Percentiles rank a stretch among this genome's conserved stretches.
Evolutionary conservation across 2,797 vertebrate species (phyloP).

Genomic region (Scolopax rusticola): DNA sequence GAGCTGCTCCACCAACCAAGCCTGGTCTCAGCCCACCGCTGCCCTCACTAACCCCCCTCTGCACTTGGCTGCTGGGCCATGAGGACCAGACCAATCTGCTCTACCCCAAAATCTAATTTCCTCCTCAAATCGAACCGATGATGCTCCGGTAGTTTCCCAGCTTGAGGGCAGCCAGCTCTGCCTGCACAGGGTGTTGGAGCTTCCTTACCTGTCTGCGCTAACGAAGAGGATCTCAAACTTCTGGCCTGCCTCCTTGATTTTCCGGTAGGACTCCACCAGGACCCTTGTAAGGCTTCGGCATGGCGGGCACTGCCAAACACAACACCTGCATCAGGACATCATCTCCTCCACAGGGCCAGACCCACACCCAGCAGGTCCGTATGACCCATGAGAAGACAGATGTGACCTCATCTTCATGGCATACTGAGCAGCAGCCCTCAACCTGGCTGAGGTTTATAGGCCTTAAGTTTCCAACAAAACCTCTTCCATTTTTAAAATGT

Average conservation of each 20-base stretch:
- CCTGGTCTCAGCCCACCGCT: background rate
- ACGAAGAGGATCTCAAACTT: slow-evolving; percentile 98
- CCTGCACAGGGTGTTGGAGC: background rate
- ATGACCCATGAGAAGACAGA: background rate
- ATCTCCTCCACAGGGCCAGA: background rate
- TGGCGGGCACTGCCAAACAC: too few species aligned
- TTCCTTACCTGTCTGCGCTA: slow-evolving; percentile 93
- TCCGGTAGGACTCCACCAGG: too few species aligned
- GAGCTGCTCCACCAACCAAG: background rate
- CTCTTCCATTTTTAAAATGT: background rate
- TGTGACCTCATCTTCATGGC: background rate
- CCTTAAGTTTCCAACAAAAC: background rate
- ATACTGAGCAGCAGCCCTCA: background rate
- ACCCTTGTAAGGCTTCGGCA: too few species aligned
- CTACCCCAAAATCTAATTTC: background rate
- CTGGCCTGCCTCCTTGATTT: too few species aligned
- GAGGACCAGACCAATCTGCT: background rate
- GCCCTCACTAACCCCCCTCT: background rate
- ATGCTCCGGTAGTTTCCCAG: background rate
- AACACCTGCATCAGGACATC: too few species aligned
- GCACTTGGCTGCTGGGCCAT: background rate
- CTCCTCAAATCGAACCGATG: background rate
- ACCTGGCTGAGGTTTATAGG: rapidly evolving
- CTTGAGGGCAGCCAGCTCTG: background rate
- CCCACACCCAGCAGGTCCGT: background rate